Evolutionary conservation across 2,888 invertebrate genomes (phyloP).

Genomic region (Aleiodes alternator): DNA sequence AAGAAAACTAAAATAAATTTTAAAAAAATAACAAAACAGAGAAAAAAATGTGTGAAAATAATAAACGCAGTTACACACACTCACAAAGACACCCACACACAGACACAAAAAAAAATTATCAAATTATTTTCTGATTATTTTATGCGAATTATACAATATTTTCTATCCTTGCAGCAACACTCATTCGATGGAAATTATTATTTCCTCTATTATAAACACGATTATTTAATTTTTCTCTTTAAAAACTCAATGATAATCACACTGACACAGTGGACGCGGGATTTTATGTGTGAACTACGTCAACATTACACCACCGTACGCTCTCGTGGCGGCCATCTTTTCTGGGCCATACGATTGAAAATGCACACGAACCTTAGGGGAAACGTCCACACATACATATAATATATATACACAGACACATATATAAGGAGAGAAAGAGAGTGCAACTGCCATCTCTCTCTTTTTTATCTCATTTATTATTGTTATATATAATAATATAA

Average conservation of each 20-base stretch:
- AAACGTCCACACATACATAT: slow-evolving; percentile 40
- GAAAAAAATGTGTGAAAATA: background rate
- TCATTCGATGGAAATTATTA: background rate
- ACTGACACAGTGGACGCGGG: slow-evolving; percentile 68
- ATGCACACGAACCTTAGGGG: slow-evolving; percentile 45
- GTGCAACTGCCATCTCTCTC: background rate
- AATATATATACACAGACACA: no score
- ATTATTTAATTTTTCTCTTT: slow-evolving; percentile 21
- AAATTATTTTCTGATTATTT: no score
- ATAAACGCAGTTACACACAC: no score
- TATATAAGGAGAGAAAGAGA: slow-evolving; percentile 12
- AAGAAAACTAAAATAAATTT: no score
- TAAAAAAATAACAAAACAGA: background rate
- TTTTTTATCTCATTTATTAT: slow-evolving; percentile 2
- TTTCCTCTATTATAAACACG: slow-evolving; percentile 18
- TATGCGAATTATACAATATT: no score
- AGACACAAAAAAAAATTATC: no score
- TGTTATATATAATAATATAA: background rate
- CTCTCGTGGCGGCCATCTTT: slow-evolving; percentile 74
- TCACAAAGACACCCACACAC: no score
- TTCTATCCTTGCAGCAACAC: background rate
- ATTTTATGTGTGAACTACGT: slow-evolving; percentile 66
- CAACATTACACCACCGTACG: slow-evolving; percentile 73
- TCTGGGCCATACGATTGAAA: slow-evolving; percentile 56
- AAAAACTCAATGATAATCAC: slow-evolving; percentile 58